Percentiles rank a stretch among this genome's conserved stretches.
phyloP scores from a whole-genome alignment of 2,113 vertebrate species.

The Callaeas wilsoni region DNA sequence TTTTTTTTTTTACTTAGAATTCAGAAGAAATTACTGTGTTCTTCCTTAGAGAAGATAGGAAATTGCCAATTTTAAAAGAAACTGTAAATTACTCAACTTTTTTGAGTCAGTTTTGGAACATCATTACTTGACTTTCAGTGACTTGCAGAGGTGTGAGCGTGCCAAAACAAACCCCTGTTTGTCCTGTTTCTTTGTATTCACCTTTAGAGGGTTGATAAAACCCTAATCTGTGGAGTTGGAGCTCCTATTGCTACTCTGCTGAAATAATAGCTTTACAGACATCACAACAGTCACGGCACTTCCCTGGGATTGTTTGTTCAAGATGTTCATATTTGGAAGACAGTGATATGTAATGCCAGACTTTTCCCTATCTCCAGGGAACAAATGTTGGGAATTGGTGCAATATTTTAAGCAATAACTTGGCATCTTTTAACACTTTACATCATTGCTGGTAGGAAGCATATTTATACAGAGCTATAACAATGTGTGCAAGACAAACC shows the following conservation, averaged over 20 bases:
- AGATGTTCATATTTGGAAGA: conserved; percentile 20
- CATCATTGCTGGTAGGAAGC: conserved; percentile 39
- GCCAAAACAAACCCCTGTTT: neutral
- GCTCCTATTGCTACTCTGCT: neutral
- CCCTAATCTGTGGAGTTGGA: neutral
- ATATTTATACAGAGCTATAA: conserved; percentile 13
- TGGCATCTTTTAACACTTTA: conserved; percentile 51
- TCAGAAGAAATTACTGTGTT: neutral
- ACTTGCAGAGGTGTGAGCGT: neutral
- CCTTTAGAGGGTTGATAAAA: neutral
- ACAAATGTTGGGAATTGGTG: conserved; percentile 8
- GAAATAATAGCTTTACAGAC: neutral
- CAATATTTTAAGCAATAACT: conserved; percentile 43
- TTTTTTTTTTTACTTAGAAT: neutral
- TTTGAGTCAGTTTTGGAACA: neutral
- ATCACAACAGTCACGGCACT: neutral
- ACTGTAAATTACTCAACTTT: neutral
- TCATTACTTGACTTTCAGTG: neutral
- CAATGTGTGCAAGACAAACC: conserved; percentile 39
- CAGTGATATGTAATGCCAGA: neutral
- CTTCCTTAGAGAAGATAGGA: neutral
- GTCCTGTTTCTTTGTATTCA: neutral
- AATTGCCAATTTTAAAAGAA: neutral
- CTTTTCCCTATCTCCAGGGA: neutral
- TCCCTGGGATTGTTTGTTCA: neutral